Percentiles rank a stretch among this genome's conserved stretches.
Conservation (phyloP, 2,797 vertebrate genomes). For the Hypotaenidia okinawae region DNA sequence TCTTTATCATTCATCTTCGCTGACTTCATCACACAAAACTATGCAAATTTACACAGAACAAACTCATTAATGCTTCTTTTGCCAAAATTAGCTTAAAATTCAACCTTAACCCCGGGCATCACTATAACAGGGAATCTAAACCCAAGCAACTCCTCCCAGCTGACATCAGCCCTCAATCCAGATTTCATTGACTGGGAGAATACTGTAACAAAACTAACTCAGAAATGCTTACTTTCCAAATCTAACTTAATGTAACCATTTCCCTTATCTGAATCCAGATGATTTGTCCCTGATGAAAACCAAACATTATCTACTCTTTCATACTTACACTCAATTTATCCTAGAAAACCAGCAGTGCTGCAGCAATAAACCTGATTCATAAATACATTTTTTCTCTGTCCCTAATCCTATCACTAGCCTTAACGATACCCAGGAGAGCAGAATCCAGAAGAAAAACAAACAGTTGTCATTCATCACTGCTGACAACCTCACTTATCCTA, state of each 20-base stretch:
- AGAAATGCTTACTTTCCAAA: background rate
- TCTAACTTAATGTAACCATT: background rate
- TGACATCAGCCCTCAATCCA: background rate
- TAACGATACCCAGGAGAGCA: background rate
- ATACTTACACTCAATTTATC: background rate
- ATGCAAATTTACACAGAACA: background rate
- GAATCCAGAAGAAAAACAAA: background rate
- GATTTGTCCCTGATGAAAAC: background rate
- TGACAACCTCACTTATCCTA: background rate
- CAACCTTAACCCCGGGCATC: background rate
- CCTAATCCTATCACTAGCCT: background rate
- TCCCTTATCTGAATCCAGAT: background rate
- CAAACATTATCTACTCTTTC: background rate
- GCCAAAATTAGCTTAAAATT: background rate
- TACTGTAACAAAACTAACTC: background rate
- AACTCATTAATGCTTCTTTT: background rate
- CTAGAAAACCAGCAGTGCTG: background rate
- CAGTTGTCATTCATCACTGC: background rate
- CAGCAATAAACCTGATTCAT: constrained; percentile 4
- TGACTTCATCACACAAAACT: background rate
- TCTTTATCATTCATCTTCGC: background rate
- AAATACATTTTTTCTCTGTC: background rate
- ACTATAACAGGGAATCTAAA: background rate
- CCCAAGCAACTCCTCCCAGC: background rate
- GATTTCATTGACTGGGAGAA: background rate